These are phyloP conservation scores for Heterodera carotae DNA, from an alignment of 1,140 invertebrate species.

Conservation along the genomic window DNA sequence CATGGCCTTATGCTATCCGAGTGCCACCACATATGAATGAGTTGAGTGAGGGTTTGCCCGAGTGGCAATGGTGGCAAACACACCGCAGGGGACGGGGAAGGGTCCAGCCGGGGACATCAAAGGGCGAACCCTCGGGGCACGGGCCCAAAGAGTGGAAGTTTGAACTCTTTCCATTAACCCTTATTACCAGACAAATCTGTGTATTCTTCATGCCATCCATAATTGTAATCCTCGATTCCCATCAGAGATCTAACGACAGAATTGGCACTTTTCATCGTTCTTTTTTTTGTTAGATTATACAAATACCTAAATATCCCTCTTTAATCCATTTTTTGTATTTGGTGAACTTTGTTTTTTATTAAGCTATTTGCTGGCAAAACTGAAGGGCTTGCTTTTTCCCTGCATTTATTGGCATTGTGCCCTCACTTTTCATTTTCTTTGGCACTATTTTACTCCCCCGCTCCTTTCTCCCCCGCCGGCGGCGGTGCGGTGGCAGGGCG, in stretches of 20 bases:
- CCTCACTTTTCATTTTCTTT: constrained; percentile 1
- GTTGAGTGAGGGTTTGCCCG: neutral
- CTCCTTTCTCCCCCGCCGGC: too few species aligned
- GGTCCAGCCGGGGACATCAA: neutral
- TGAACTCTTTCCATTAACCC: neutral
- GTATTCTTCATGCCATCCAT: neutral
- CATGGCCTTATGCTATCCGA: neutral
- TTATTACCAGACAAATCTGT: neutral
- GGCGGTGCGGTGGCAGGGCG: too few species aligned
- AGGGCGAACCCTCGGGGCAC: too few species aligned
- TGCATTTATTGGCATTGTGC: neutral
- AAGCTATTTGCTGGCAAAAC: neutral
- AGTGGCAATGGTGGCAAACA: constrained; percentile 1
- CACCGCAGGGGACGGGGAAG: neutral
- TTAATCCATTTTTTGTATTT: too few species aligned
- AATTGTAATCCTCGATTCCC: too few species aligned
- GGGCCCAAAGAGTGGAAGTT: too few species aligned
- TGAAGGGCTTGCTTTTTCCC: too few species aligned
- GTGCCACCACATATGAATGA: neutral
- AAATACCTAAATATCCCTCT: too few species aligned
- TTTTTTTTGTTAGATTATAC: constrained; percentile 10
- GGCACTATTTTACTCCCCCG: neutral
- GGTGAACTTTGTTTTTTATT: neutral
- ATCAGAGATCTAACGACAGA: too few species aligned
- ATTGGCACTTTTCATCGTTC: constrained; percentile 14